Evolutionary conservation across 2,113 vertebrate species (phyloP).

Genomic region (Nanorana parkeri): DNA sequence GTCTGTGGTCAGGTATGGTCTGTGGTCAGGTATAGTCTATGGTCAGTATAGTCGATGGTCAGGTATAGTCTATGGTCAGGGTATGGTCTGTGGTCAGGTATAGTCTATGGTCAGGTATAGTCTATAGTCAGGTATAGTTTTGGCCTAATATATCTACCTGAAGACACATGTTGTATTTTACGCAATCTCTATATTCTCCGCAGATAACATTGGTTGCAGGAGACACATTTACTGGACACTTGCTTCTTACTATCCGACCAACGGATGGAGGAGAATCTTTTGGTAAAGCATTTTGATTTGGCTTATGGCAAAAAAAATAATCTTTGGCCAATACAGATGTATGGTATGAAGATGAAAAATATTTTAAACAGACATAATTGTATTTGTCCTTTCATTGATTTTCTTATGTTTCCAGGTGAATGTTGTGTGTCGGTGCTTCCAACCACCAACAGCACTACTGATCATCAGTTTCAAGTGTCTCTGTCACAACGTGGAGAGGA

Average conservation of each 20-base stretch:
- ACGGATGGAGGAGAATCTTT: conserved; percentile 90
- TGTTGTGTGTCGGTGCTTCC: conserved; percentile 72
- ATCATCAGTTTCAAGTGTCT: conserved; percentile 83
- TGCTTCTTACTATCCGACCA: conserved; percentile 83
- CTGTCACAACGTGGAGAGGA: conserved; percentile 85
- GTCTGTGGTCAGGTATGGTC: too few species aligned
- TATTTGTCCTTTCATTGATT: neutral
- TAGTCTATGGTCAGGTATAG: too few species aligned
- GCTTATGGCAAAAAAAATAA: too few species aligned
- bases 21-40: too few species aligned
- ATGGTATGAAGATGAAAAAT: too few species aligned
- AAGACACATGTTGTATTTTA: neutral
- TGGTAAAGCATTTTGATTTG: conserved; percentile 65
- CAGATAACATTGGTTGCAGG: conserved; percentile 38
- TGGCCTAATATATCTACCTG: neutral
- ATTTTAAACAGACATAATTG: neutral
- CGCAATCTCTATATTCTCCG: too few species aligned
- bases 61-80: too few species aligned
- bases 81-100: too few species aligned
- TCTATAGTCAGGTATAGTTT: too few species aligned
- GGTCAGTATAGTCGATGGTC: too few species aligned
- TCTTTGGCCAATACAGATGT: too few species aligned
- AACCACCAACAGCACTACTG: conserved; percentile 59
- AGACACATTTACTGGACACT: conserved; percentile 1
- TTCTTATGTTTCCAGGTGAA: conserved; percentile 71